Base-by-base conservation (phyloP, 2,888 invertebrate genomes). In the Smittia sp. region DNA sequence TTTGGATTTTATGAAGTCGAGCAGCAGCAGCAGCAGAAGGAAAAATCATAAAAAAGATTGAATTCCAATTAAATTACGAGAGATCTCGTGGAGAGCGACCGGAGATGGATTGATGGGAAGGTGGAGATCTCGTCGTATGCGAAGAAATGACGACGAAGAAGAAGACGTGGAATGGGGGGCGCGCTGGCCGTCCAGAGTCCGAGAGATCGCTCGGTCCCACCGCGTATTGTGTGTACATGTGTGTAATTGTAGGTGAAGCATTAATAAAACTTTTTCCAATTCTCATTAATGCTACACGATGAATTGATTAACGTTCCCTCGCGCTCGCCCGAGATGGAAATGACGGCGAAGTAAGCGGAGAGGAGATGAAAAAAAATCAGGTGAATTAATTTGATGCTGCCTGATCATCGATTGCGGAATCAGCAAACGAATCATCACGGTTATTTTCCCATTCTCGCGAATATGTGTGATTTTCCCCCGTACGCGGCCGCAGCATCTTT, bases 31-130 rank as follows among this genome's bases (percentile, higher is more conserved):
- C 38, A 66, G 22, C 25, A 58, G 54, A 54, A 27, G 69, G 41
- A 41, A 69, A 69, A 46, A 46, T 15, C 46, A 46, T 46, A 46
- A 46, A 46, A 46, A 46, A 46, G 46, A 69, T 69, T 69, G 69
- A 69, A 69, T 69, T 69, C 69, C 69, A 69, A 69, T 69, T 69
- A 69, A 69, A 69, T 54, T 54, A 54, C 69, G 41, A 46, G 69
- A 46, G 67, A 67, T 20, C 52, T 25, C 22, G 67, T 15, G 32
- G 41, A 25, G 32, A 15, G 46, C 18, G 24, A 69, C 69, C 69
- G 52, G 69, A 68, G 68, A 65, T 65, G 65, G 65, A 69, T 69
- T n/a, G 69, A 69, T 69, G 41, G 69, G 58, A 58, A 58, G 58
- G 58, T 58, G 58, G 58, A 58, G 22, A 58, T 58, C 22, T 46